phyloP scores from a whole-genome alignment of 2,888 invertebrate species.

The Thymelicus acteon region DNA sequence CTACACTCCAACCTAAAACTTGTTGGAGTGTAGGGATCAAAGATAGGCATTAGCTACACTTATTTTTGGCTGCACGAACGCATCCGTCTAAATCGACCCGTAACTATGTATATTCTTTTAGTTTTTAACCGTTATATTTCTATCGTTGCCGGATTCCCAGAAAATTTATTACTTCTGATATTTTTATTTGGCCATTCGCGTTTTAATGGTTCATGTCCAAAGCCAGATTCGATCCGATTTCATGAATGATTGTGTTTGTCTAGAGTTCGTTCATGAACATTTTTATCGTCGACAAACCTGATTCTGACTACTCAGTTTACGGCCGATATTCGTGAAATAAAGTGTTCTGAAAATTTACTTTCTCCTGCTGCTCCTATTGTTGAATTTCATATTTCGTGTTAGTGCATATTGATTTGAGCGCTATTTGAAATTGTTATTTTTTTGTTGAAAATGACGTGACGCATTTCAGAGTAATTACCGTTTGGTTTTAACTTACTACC shows the following conservation, averaged over 20 bases:
- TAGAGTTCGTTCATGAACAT: conserved; percentile 27
- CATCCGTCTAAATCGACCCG: conserved; percentile 14
- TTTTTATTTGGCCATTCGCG: conserved; percentile 27
- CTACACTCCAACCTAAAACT: too few species aligned
- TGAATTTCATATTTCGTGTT: not conserved
- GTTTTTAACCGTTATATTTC: conserved; percentile 24
- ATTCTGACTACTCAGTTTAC: conserved; percentile 16
- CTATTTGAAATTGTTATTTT: too few species aligned
- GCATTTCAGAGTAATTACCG: too few species aligned
- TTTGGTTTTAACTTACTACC: too few species aligned
- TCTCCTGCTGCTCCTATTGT: conserved; percentile 1
- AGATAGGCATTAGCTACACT: too few species aligned
- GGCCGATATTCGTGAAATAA: conserved; percentile 15
- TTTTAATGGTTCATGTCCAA: conserved; percentile 24
- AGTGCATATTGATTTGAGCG: not conserved
- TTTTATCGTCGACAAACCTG: conserved; percentile 20
- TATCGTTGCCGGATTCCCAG: conserved; percentile 8
- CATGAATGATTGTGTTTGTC: conserved; percentile 33
- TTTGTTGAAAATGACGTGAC: too few species aligned
- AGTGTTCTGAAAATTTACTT: conserved; percentile 9
- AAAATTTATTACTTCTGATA: conserved; percentile 26
- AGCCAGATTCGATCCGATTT: conserved; percentile 11
- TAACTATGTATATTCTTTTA: conserved; percentile 6
- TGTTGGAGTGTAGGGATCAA: too few species aligned
- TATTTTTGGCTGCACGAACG: not conserved